These are phyloP conservation scores for Isaurus tuberculatus DNA, from an alignment of 92 coral and sea anemone genomes.

Conservation along the genomic window DNA sequence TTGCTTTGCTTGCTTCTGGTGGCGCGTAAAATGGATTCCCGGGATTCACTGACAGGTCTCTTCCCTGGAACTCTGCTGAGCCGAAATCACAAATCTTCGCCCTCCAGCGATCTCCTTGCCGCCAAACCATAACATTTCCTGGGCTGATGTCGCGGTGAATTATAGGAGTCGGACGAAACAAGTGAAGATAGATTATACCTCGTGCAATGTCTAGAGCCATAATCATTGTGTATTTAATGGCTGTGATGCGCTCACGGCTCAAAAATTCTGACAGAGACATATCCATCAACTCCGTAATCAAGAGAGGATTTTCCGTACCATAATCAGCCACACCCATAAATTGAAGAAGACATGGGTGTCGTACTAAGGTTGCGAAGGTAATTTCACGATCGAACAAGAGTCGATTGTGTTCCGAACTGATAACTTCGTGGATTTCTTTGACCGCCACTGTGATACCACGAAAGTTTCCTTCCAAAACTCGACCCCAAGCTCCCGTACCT, in stretches of 20 bases:
- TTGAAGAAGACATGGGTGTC: constrained; percentile 86
- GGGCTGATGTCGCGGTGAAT: constrained; percentile 92
- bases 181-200: constrained; percentile 83
- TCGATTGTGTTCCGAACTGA: constrained; percentile 80
- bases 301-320: constrained; percentile 66
- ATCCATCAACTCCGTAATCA: constrained; percentile 85
- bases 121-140: constrained; percentile 92
- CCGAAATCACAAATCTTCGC: constrained; percentile 95
- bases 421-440: constrained; percentile 84
- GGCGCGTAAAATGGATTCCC: constrained; percentile 90
- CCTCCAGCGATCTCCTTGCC: constrained; percentile 84
- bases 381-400: constrained; percentile 80
- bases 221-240: constrained; percentile 64
- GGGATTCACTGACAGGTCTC: constrained; percentile 81
- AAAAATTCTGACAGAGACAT: constrained; percentile 78
- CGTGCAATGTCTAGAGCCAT: constrained; percentile 82
- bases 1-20: constrained; percentile 80
- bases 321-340: constrained; percentile 82
- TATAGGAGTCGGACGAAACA: constrained; percentile 85
- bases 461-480: constrained; percentile 81
- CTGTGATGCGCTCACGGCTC: constrained; percentile 55
- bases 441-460: constrained; percentile 86
- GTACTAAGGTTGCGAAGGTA: constrained; percentile 74
- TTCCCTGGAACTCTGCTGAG: constrained; percentile 87
- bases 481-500: constrained; percentile 94